phyloP scores from a whole-genome alignment of 2,113 vertebrate genomes.

The Turdus rufiventris region DNA sequence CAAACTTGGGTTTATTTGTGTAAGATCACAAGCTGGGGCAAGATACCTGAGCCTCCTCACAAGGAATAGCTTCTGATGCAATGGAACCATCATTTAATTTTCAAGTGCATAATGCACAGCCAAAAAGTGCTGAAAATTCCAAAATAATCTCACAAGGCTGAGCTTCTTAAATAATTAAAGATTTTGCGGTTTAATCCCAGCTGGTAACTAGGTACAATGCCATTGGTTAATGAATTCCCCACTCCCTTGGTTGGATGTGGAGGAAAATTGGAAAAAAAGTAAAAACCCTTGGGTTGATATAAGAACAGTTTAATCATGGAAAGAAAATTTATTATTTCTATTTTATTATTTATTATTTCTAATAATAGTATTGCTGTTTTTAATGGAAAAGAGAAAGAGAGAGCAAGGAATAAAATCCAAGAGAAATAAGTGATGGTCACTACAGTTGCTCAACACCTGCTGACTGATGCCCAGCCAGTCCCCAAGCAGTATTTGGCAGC shows the following conservation, averaged over 20 bases:
- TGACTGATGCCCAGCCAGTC: background rate
- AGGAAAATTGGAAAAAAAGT: background rate
- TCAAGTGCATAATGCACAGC: background rate
- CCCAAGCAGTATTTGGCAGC: background rate
- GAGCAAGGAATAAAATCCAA: background rate
- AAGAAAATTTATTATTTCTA: background rate
- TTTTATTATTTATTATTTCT: no score
- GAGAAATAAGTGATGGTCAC: background rate
- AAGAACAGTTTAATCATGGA: background rate
- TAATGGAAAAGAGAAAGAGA: background rate
- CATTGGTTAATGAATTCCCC: background rate
- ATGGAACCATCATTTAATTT: background rate
- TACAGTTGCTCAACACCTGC: background rate
- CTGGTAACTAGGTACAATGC: background rate
- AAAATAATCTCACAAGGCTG: background rate
- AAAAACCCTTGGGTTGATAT: background rate
- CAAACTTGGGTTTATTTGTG: background rate
- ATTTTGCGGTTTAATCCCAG: background rate
- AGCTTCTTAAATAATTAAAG: background rate
- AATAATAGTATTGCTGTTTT: background rate
- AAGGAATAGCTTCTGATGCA: background rate
- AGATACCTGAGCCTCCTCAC: background rate
- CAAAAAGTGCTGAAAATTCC: background rate
- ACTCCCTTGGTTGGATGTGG: fast-evolving
- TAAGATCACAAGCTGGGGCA: background rate